Conservation (phyloP, 2,113 vertebrate genomes). For the Zosterops pallidus region DNA sequence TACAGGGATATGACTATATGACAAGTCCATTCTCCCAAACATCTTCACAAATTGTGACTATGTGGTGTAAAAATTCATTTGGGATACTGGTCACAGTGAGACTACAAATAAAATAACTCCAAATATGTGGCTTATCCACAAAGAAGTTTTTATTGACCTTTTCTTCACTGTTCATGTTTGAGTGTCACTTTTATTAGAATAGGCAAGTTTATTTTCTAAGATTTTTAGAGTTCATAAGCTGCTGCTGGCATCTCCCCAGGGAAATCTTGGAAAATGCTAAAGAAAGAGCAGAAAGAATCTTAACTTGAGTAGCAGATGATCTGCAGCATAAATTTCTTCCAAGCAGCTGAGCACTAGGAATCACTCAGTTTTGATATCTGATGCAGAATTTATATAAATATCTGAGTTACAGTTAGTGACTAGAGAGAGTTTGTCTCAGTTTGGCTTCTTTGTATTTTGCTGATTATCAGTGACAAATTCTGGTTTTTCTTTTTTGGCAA, state of each 20-base stretch:
- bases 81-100: background rate
- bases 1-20: background rate
- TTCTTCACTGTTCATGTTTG: background rate
- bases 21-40: background rate
- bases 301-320: background rate
- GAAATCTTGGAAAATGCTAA: background rate
- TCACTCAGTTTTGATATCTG: background rate
- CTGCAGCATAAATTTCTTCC: background rate
- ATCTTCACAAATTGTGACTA: background rate
- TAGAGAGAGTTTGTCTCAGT: background rate
- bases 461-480: background rate
- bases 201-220: background rate
- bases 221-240: background rate
- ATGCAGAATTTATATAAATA: background rate
- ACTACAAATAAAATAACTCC: background rate
- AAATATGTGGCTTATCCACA: background rate
- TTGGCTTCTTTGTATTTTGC: background rate
- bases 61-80: background rate
- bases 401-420: background rate
- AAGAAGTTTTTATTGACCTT: background rate
- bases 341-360: background rate
- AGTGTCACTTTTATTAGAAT: background rate
- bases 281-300: background rate
- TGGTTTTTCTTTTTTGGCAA: background rate
- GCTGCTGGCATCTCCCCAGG: background rate